Evolutionary conservation across 2,113 vertebrate genomes (phyloP).

Genomic region (Pholis gunnellus): DNA sequence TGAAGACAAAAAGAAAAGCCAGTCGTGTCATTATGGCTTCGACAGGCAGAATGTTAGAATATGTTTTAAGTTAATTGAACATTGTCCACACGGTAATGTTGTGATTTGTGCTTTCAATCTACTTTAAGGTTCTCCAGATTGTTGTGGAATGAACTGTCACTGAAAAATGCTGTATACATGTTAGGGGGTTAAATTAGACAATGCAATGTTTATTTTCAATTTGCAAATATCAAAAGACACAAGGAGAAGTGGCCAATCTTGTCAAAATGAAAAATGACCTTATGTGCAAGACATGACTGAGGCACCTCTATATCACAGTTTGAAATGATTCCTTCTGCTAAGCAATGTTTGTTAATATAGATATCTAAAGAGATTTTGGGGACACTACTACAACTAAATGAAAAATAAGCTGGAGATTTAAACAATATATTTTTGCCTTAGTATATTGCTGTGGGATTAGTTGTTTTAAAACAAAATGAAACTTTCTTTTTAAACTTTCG

Average conservation of each 20-base stretch:
- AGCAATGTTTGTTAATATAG: background rate
- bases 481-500: background rate
- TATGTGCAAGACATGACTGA: background rate
- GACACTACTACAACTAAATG: background rate
- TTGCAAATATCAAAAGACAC: background rate
- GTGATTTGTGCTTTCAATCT: background rate
- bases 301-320: background rate
- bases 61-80: conserved; percentile 19
- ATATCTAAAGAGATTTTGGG: background rate
- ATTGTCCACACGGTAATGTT: background rate
- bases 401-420: background rate
- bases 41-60: conserved; percentile 18
- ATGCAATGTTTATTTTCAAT: background rate
- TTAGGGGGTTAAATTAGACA: background rate
- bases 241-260: background rate
- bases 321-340: background rate
- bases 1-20: conserved; percentile 19
- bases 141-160: background rate
- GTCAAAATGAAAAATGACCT: background rate
- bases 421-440: background rate
- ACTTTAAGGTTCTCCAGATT: background rate
- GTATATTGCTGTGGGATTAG: background rate
- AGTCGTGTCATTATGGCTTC: conserved; percentile 14
- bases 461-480: no score
- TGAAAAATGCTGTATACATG: background rate